Evolutionary conservation across 2,113 vertebrate genomes (phyloP), one percentile per base, ranked within the genome.

Genomic region (Caloenas nicobarica): DNA sequence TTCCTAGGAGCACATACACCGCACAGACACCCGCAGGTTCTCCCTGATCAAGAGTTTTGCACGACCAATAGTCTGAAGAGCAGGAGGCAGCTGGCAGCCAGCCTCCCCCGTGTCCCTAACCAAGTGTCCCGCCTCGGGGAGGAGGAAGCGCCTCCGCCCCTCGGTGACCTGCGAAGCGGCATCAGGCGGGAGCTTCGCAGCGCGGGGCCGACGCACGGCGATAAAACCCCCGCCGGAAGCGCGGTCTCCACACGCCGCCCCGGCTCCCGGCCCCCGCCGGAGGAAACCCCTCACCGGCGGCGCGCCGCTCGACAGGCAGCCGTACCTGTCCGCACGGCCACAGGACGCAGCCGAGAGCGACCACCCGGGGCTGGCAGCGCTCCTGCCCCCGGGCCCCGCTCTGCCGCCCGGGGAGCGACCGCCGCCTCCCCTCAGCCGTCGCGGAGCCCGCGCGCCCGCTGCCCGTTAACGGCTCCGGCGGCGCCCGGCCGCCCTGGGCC

Each of bases 151-250:
- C 61, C 48, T 3, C n/a, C 25, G 2, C 11, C 24, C 42, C 42
- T 5, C 22, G 17, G 16, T 3, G 22, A 14, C 57, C 51, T 4
- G 29, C 31, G n/a, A 8, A 26, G 46, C 61, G 10, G n/a, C 40
- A 5, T 21, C n/a, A 10, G 31, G 38, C 1, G n/a, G 29, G 13
- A 6, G n/a, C 44, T 17, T 2, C 33, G 1, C 2, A 7, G 36
- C 36, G 22, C 71, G 22, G 6, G 50, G 29, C 28, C 80, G 4
- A 2, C 72, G 16, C 60, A 2, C 4, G 8, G 40, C 22, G 34
- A 33, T 4, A 11, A n/a, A 48, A 4, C 31, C 23, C 22, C 5
- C 16, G 74, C 54, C 86, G 89, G 78, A 92, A 85, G 60, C 64
- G 64, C 77, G 44, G 88, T 69, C 54, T 77, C 83, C 70, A 5